Evolutionary conservation across 2,113 vertebrate genomes (phyloP).

Genomic region (Epinephelus fuscoguttatus): DNA sequence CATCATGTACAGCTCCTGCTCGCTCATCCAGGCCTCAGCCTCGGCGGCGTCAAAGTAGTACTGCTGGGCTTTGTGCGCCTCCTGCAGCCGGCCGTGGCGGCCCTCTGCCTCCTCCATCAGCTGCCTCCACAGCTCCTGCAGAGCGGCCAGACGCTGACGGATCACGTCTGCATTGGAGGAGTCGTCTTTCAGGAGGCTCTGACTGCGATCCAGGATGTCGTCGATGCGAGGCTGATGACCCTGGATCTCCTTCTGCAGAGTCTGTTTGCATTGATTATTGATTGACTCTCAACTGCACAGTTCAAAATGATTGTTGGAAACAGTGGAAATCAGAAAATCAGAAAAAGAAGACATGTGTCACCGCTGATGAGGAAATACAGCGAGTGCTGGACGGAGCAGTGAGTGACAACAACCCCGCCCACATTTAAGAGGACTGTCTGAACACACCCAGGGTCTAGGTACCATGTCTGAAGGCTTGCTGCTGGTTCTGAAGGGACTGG

Average conservation of each 20-base stretch:
- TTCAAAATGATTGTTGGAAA: no score
- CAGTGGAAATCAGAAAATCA: no score
- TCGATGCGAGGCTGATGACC: constrained; percentile 95
- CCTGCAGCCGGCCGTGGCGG: constrained; percentile 91
- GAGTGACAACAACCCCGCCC: no score
- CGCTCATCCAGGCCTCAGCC: constrained; percentile 98
- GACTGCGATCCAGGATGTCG: constrained; percentile 94
- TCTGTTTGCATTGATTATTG: constrained; percentile 69
- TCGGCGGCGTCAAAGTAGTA: constrained; percentile 97
- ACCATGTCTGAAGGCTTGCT: no score
- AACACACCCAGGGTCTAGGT: no score
- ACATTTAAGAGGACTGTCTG: no score
- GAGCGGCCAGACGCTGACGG: constrained; percentile 87
- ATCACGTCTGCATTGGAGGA: constrained; percentile 85
- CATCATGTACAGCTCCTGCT: constrained; percentile 99
- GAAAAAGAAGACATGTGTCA: no score
- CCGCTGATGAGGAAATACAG: no score
- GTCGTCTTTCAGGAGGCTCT: constrained; percentile 87
- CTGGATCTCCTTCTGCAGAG: constrained; percentile 97
- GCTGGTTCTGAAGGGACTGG: no score
- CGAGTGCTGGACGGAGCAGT: no score
- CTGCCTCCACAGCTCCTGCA: constrained; percentile 90
- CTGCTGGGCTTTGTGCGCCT: constrained; percentile 95
- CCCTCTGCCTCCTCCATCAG: constrained; percentile 91
- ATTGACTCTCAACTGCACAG: no score